These are phyloP conservation scores for Oophaga sylvatica DNA, from an alignment of 2,797 vertebrate species.

Conservation along the genomic window DNA sequence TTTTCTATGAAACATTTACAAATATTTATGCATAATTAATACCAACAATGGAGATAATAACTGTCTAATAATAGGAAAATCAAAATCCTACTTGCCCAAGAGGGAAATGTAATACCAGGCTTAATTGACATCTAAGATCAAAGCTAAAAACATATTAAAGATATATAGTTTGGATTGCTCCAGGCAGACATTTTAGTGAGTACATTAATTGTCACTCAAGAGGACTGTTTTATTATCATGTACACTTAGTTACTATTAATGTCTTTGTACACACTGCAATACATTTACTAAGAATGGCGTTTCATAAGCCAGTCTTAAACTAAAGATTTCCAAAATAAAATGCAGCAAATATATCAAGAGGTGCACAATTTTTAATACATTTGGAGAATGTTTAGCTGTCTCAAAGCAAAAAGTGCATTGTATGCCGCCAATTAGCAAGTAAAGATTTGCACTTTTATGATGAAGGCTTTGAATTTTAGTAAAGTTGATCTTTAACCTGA, in stretches of 20 bases:
- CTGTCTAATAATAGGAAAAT: slow-evolving; percentile 43
- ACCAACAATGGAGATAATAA: slow-evolving; percentile 38
- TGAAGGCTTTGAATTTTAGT: too few relatives aligned
- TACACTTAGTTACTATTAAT: not conserved
- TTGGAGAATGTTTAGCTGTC: too few relatives aligned
- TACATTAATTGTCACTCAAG: slow-evolving; percentile 47
- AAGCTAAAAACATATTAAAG: slow-evolving; percentile 46
- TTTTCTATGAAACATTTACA: slow-evolving; percentile 52
- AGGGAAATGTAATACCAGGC: slow-evolving; percentile 45
- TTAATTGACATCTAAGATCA: slow-evolving; percentile 56
- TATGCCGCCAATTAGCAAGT: too few relatives aligned
- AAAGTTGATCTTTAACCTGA: too few relatives aligned
- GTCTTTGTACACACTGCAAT: not conserved
- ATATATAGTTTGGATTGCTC: slow-evolving; percentile 50
- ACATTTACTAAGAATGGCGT: too few relatives aligned
- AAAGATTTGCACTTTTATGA: too few relatives aligned
- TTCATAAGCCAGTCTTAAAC: too few relatives aligned
- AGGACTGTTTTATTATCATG: slow-evolving; percentile 15
- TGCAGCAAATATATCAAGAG: too few relatives aligned
- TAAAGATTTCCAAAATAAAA: too few relatives aligned
- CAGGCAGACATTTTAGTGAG: slow-evolving; percentile 43
- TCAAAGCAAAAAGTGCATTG: too few relatives aligned
- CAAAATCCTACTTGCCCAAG: slow-evolving; percentile 44
- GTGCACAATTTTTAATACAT: too few relatives aligned
- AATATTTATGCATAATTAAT: slow-evolving; percentile 55